Base-by-base conservation (phyloP, 1,140 invertebrate species). In the Drosophila chauvacae region DNA sequence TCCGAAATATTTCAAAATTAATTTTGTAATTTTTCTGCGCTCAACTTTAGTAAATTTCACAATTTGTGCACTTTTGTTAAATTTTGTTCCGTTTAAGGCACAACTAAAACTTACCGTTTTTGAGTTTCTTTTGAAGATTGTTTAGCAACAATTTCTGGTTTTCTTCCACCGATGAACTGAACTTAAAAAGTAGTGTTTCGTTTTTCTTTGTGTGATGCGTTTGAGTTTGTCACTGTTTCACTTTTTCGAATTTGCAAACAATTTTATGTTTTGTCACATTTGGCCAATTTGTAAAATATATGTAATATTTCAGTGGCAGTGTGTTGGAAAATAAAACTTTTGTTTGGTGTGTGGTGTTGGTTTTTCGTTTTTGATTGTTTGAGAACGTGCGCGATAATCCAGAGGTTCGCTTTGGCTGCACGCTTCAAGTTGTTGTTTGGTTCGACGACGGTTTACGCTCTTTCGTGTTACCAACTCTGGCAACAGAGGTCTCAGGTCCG, bases 371-470 rank as follows among this genome's bases (percentile, higher is more conserved):
- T 23, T 47, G 39, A 39, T 57, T 77, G 57, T 73, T 80, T 77
- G 59, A 69, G 70, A 81, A 87, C 86, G 90, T 91, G 91, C 91
- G 91, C 91, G 91, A 92, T 92, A 92, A 92, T 92, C 91, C 91
- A 91, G 77, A 75, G 72, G 91, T 78, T 92, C 91, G 91, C 91
- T 92, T 91, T 78, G 56, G 59, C 86, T 84, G 85, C 91, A 92
- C 90, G 91, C 83, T 85, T 91, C 85, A 90, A 90, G 85, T 90
- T 85, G 85, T 90, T 90, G 81, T 78, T 65, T 70, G 60, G 68
- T 33, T 58, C 56, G 26, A 50, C 50, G 33, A 56, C 41, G 50
- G 26, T 73, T 88, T 82, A 81, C 85, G 85, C 70, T 70, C 37
- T 81, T 85, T 79, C 45, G 62, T 33, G 51, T 48, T 68, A 68